These are phyloP conservation scores for Scolopax mira DNA, from an alignment of 2,113 vertebrate species.

Conservation along the genomic window DNA sequence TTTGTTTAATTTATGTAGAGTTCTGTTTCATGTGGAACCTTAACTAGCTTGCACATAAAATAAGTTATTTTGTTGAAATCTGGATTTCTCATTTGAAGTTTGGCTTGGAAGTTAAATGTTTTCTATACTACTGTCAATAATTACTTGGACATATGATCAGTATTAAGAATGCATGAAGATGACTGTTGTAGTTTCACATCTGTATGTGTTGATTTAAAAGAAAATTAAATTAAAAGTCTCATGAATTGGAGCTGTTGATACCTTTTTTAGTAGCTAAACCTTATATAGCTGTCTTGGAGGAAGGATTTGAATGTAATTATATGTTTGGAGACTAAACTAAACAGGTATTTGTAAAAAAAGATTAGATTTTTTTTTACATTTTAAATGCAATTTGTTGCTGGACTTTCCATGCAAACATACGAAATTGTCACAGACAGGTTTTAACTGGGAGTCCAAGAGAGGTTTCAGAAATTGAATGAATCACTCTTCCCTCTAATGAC, in stretches of 20 bases:
- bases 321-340: background rate
- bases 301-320: background rate
- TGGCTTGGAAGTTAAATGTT: background rate
- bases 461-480: conserved; percentile 21
- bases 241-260: background rate
- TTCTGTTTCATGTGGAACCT: background rate
- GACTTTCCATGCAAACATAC: background rate
- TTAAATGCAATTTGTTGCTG: background rate
- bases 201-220: background rate
- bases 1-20: background rate
- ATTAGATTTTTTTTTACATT: background rate
- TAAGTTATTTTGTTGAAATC: background rate
- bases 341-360: background rate
- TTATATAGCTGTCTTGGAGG: background rate
- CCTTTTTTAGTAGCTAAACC: background rate
- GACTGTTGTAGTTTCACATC: background rate
- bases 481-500: conserved; percentile 43
- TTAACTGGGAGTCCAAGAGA: conserved; percentile 46
- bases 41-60: background rate
- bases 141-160: background rate
- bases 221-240: background rate
- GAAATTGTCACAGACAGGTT: background rate
- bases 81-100: background rate
- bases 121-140: background rate
- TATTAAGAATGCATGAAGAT: background rate